Conservation (phyloP, 2,888 invertebrate genomes). For the Trisateles emortualis region DNA sequence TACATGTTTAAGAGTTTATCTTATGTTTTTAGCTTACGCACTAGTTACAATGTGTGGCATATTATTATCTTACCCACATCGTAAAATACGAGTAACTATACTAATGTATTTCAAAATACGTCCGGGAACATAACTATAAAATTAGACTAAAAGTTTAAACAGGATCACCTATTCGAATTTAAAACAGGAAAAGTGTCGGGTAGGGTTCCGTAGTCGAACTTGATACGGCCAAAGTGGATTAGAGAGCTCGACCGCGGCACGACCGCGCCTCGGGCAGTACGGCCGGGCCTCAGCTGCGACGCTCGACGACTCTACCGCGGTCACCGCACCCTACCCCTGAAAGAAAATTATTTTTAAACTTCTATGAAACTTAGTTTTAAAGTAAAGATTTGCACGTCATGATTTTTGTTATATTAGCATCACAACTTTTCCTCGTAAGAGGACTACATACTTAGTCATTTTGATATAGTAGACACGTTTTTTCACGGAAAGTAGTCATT, state of each 20-base stretch:
- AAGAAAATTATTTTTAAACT: slow-evolving; percentile 52
- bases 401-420: too few relatives aligned
- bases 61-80: too few relatives aligned
- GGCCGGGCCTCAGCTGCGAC: slow-evolving; percentile 43
- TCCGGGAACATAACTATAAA: slow-evolving; percentile 65
- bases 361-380: slow-evolving; percentile 20
- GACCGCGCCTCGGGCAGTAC: slow-evolving; percentile 66
- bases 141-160: slow-evolving; percentile 80
- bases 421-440: too few relatives aligned
- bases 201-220: slow-evolving; percentile 44
- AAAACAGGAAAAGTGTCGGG: slow-evolving; percentile 77
- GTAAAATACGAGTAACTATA: neutral
- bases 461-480: too few relatives aligned
- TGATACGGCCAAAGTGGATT: slow-evolving; percentile 72
- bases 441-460: too few relatives aligned
- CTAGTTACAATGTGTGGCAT: too few relatives aligned
- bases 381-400: neutral
- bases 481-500: too few relatives aligned
- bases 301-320: slow-evolving; percentile 58
- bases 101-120: too few relatives aligned
- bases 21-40: too few relatives aligned
- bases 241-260: slow-evolving; percentile 68
- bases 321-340: slow-evolving; percentile 39
- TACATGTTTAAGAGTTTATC: too few relatives aligned
- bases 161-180: slow-evolving; percentile 81